Base-by-base conservation (phyloP, 1,140 invertebrate genomes). In the Bradysia coprophila region DNA sequence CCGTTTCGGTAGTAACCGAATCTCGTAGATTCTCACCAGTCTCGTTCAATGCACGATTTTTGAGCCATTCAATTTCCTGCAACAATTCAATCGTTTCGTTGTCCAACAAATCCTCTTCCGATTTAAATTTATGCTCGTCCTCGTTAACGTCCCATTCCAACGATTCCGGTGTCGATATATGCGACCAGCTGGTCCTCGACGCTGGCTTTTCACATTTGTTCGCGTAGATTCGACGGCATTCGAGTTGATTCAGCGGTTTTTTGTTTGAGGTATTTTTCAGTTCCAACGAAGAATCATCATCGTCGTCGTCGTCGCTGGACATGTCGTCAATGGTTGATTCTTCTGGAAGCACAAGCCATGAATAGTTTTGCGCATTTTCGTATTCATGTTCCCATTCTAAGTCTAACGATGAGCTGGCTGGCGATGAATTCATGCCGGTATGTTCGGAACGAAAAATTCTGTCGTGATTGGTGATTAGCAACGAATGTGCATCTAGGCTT, bases 381-480 rank as follows among this genome's bases (percentile, higher is more conserved):
- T 59, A 59, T 40, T 59, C 57, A 28, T 59, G 57, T 44, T 59
- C 57, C 57, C 57, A 59, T 44, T 59, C 57, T 6, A 59, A 47
- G 21, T 59, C 57, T 16, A 59, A 38, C 5, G 57, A 59, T 16
- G 56, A 59, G 42, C 56, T 59, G 3, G 57, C 52, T 10, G 52
- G 44, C 1, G 57, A 58, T 20, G n/a, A n/a, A 5, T 38, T 18
- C 16, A 20, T 38, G 13, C 6, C 24, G 6, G 24, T 28, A 8
- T 28, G 6, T 28, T 28, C 24, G 6, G 24, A 13, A 10, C 21
- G 18, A 13, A 15, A 34, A 11, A 15, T 16, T 4, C 32, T 13
- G n/a, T 16, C 13, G 5, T 34, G 13, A 16, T 34, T 34, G 10
- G 18, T 38, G n/a, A 18, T 38, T 10, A 38, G 18, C 36, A 38